These are phyloP conservation scores for Tigriopus japonicus DNA, from an alignment of 1,140 invertebrate species.

Conservation along the genomic window DNA sequence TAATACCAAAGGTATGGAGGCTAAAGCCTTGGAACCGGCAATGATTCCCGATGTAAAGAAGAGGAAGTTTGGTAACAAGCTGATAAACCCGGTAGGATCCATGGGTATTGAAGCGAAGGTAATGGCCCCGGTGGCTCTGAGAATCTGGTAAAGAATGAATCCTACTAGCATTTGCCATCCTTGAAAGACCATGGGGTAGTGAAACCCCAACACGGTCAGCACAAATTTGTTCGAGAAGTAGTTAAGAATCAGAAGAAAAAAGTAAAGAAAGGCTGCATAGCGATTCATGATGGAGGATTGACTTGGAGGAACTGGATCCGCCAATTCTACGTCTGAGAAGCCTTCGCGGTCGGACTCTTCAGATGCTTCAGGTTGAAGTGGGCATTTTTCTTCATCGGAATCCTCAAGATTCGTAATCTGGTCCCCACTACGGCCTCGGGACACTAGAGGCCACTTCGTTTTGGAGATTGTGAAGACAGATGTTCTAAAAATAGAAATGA, in stretches of 20 bases:
- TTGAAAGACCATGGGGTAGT: slow-evolving; percentile 29
- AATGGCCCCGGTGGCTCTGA: slow-evolving; percentile 18
- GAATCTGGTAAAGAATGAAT: slow-evolving; percentile 19
- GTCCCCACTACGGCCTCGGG: too few species aligned
- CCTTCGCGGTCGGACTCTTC: too few species aligned
- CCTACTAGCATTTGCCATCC: slow-evolving; percentile 31
- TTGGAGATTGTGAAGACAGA: too few species aligned
- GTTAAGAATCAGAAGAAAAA: not conserved
- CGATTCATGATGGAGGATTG: not conserved
- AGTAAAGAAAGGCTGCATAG: not conserved
- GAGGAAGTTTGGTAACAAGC: slow-evolving; percentile 24
- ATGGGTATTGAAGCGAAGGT: slow-evolving; percentile 18
- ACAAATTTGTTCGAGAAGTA: slow-evolving; percentile 24
- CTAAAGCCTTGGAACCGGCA: slow-evolving; percentile 24
- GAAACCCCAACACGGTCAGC: slow-evolving; percentile 27
- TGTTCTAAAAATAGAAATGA: too few species aligned
- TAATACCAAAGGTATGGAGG: not conserved
- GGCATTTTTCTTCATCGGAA: too few species aligned
- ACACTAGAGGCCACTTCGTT: too few species aligned
- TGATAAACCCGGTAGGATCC: slow-evolving; percentile 22
- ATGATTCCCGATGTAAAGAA: slow-evolving; percentile 24
- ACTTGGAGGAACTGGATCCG: too few species aligned
- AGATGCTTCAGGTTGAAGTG: too few species aligned
- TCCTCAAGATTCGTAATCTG: too few species aligned
- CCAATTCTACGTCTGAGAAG: too few species aligned